Base-by-base conservation (phyloP, 2,797 vertebrate genomes). In the Lutjanus campechanus region DNA sequence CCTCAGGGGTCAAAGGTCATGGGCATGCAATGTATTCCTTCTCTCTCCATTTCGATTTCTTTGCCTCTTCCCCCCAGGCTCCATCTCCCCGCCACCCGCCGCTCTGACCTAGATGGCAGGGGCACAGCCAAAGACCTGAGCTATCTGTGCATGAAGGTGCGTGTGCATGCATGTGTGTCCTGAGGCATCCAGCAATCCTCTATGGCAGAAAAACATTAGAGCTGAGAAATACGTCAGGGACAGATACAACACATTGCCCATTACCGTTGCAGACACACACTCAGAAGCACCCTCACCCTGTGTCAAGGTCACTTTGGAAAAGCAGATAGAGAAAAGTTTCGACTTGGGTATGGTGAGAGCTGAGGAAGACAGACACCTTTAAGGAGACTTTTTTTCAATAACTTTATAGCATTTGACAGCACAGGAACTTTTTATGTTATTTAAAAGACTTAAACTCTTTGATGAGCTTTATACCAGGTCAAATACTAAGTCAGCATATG, bases 161-260 rank as follows among this genome's bases (percentile, higher is more conserved):
- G 70, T 79, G 85, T 64, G 69, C 44, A 43, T 0, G 15, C 60
- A 61, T 54, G 77, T 76, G 73, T 86, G 76, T 80, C 82, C 80
- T 56, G 69, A 78, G 83, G 88, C 70, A 29, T 76, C 61, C 55
- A 50, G 62, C 67, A 56, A 76, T 65, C 69, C 84, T 83, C 79
- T 55, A 46, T 69, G 73, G 85, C 64, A 83, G 60, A 88, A 80
- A 86, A 81, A 85, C 85, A 90, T 91, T 83, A 84, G 79, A 85
- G 65, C 74, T 73, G 72, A 72, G 78, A 83, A 76, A 79, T 73
- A 84, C 65, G 15, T 73, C 68, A 58, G 79, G 81, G 87, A 85
- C 78, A 77, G 74, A 81, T 3, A 17, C 74, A 60, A 70, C 71
- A 67, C 76, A 44, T 65, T 70, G 62, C 49, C 88, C 80, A 77